Percentiles rank a stretch among this genome's conserved stretches.
phyloP scores from a whole-genome alignment of 2,113 vertebrate genomes.

The Solenodon paradoxus region DNA sequence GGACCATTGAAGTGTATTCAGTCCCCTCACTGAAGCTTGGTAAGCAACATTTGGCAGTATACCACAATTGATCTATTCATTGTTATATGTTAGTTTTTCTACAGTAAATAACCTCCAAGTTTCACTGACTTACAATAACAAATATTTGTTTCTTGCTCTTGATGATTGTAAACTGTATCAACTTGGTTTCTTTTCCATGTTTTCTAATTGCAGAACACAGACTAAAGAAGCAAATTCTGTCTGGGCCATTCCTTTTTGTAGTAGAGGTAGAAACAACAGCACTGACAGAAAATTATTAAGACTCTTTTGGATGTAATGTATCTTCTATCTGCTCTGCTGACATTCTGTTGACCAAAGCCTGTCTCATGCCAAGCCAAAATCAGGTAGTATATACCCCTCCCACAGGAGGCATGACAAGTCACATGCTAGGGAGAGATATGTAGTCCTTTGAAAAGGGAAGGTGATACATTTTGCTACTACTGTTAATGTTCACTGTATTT shows the following conservation, averaged over 20 bases:
- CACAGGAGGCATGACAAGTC: background rate
- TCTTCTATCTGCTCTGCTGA: background rate
- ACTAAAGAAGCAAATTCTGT: background rate
- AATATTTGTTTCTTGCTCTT: background rate
- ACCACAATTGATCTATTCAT: background rate
- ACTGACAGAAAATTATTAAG: background rate
- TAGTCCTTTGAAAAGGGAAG: background rate
- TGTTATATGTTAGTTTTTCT: background rate
- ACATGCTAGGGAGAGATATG: background rate
- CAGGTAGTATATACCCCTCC: background rate
- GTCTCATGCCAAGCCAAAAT: background rate
- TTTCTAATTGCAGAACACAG: background rate
- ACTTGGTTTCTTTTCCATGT: background rate
- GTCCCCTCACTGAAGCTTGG: background rate
- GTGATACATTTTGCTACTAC: background rate
- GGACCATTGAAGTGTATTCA: no score
- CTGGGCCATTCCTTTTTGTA: background rate
- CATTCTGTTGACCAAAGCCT: background rate
- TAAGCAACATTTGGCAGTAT: background rate
- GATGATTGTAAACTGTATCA: background rate
- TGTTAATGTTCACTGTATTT: background rate
- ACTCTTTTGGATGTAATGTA: background rate
- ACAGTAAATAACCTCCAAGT: background rate
- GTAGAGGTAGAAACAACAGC: background rate
- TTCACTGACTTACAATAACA: background rate